Base-by-base conservation (phyloP, 1,140 invertebrate genomes). In the Ladona fulva region DNA sequence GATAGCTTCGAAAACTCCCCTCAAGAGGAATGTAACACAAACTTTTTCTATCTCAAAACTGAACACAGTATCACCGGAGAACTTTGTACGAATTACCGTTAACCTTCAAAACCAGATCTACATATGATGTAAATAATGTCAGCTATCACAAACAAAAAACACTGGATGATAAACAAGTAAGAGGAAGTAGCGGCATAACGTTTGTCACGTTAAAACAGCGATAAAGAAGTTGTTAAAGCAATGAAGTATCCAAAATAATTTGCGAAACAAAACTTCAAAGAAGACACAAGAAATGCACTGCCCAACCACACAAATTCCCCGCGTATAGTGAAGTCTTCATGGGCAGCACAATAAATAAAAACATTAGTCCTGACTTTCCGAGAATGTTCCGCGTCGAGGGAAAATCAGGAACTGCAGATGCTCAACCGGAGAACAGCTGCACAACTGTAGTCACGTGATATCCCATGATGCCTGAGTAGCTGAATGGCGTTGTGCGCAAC, bases 351-450 rank as follows among this genome's bases (percentile, higher is more conserved):
- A 66, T 16, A 66, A 66, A 66, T 66, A 66, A 66, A 66, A 66
- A 66, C 52, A 66, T 66, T 12, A 66, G 52, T 66, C 52, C 52
- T 66, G 52, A 66, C 52, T 66, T 12, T 22, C 52, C 52, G n/a
- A 16, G 52, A 6, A 66, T 22, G 16, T 66, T 66, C 14, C 52
- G 1, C 14, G n/a, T 22, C 52, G 52, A 66, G 52, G 52, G 52
- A 66, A 22, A 66, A 66, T 66, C 52, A 66, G 52, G 52, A 66
- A 66, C 52, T 66, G 52, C 52, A 66, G 52, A 66, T 66, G 52
- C 52, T 6, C 5, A 66, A 19, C 14, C 52, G 52, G 52, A 12
- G 52, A 66, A 66, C 52, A 66, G 52, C 52, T 66, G 52, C 52
- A 66, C 52, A 66, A 66, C 52, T 19, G 52, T 66, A 66, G 52